Conservation (phyloP, 2,888 invertebrate species). For the Andrena marginata region DNA sequence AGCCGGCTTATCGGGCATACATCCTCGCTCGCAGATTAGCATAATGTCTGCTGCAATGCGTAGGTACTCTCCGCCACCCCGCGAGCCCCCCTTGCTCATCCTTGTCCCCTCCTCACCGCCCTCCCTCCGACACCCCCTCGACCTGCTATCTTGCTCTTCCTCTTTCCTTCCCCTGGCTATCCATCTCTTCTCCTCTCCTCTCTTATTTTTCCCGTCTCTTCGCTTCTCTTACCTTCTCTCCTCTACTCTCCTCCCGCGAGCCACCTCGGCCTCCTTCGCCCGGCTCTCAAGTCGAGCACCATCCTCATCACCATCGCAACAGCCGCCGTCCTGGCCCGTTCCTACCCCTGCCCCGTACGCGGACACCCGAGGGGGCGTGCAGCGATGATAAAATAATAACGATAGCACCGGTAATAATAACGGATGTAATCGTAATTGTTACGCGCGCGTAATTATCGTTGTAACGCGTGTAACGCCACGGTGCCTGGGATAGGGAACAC, state of each 20-base stretch:
- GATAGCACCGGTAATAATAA: conserved; percentile 74
- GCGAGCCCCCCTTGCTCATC: conserved; percentile 13
- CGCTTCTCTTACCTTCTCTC: conserved; percentile 34
- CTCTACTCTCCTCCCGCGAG: conserved; percentile 19
- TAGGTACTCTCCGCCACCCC: conserved; percentile 72
- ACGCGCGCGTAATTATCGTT: conserved; percentile 18
- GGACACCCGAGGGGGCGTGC: conserved; percentile 65
- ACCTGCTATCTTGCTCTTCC: background rate
- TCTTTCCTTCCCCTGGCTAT: background rate
- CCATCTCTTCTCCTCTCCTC: background rate
- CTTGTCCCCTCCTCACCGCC: conserved; percentile 22
- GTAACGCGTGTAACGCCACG: background rate
- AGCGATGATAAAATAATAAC: conserved; percentile 77
- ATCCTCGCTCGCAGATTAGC: conserved; percentile 84
- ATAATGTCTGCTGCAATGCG: conserved; percentile 84
- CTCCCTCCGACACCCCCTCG: conserved; percentile 14
- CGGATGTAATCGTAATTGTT: conserved; percentile 22
- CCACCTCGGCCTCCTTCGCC: conserved; percentile 17
- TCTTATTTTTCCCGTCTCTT: conserved; percentile 17
- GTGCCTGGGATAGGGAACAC: background rate
- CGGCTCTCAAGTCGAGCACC: conserved; percentile 52
- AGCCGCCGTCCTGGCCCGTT: conserved; percentile 44
- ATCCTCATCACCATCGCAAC: conserved; percentile 68
- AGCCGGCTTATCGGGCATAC: conserved; percentile 83
- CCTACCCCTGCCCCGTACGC: conserved; percentile 50